Evolutionary conservation across 2,888 invertebrate genomes (phyloP), one percentile per base, ranked within the genome.

Genomic region (Metacarcinus magister): DNA sequence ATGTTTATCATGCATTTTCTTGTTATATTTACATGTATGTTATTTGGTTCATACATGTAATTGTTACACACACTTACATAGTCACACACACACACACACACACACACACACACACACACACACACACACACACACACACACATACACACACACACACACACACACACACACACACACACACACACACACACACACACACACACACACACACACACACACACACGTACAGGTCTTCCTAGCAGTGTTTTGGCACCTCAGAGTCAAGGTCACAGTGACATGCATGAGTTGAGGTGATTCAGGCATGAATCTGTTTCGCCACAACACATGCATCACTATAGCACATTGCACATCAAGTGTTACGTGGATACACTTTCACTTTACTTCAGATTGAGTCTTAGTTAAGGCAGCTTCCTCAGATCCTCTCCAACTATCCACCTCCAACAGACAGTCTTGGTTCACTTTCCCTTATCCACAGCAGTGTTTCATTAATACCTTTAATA

Each of bases 81-180:
- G 1, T 32, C 3, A 32, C 7, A 82, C 4, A 8, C 2, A 82
- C 82, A 75, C 75, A 75, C 75, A 75, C 75, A 75, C 75, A 75
- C 75, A 75, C 75, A 75, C 75, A 75, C 75, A 75, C 75, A 75
- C 75, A 75, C 75, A 75, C 75, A 75, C 75, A n/a, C 67, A 67
- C 67, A 67, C 48, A 48, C 48, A 48, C 48, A 48, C 48, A 48
- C 48, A 48, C 48, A 48, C 48, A 48, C 48, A 48, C 10, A 7
- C 10, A 10, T 46, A 46, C 46, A 7, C 46, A 46, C n/a, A 60
- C 60, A 60, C 60, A 60, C n/a, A n/a, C n/a, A n/a, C n/a, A n/a
- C 75, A 75, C 75, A 75, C 75, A 75, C 75, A 75, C 75, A 75
- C 75, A 75, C 75, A 75, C 75, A 75, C 75, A 75, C 75, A 75